Evolutionary conservation across 2,888 invertebrate species (phyloP), one percentile per base, ranked within the genome.

Genomic region (Hoplodrina ambigua): DNA sequence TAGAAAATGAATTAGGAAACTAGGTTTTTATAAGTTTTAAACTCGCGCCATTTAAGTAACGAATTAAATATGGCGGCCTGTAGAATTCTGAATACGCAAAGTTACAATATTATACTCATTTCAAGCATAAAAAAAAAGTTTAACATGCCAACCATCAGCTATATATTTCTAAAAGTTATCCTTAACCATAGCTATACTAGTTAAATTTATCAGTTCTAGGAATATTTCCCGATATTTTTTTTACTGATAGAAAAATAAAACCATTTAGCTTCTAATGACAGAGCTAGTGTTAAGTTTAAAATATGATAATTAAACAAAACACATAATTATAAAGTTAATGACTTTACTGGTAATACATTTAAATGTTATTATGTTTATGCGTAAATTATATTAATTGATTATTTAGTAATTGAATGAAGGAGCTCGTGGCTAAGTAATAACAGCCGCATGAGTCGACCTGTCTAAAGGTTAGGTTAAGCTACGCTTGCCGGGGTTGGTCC

Each of bases 181-280:
- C 44, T 25, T 20, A 64, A 55, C 46, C n/a, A n/a, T n/a, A n/a
- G n/a, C n/a, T 25, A 10, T 17, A 25, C 4, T 50, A 41, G 49
- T 44, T 56, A 13, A 37, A 69, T 13, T 69, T 25, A 41, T 53
- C 63, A 17, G n/a, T 55, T 62, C 17, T 13, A n/a, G 7, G 30
- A 67, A 67, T 50, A 10, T 15, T 50, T 1, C 6, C 46, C 37
- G 2, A 30, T 55, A 13, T 1, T 13, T 37, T n/a, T 54, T 46
- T n/a, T 17, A 17, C 4, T 11, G 11, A 33, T 19, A 46, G 5
- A 46, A 46, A 30, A 71, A 52, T 15, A 52, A 37, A 57, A 19
- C 17, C 25, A 52, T 71, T 25, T 44, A 50, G 13, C 55, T 4
- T 11, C 17, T 17, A 56, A 56, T 37, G 33, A 71, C 50, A 46